Evolutionary conservation across 2,113 vertebrate species (phyloP).

Genomic region (Athene cunicularia): DNA sequence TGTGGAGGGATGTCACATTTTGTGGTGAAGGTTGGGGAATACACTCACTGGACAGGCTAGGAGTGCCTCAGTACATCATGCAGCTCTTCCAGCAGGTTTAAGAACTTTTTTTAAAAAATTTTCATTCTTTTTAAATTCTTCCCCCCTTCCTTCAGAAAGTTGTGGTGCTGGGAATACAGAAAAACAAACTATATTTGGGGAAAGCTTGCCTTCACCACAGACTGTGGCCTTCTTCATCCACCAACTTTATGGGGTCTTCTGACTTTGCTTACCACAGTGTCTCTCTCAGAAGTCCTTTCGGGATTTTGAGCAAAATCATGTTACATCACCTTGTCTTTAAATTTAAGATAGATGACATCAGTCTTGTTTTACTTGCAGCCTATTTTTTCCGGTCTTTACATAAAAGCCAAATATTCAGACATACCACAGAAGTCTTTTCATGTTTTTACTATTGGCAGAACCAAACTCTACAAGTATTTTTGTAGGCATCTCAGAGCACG

Average conservation of each 20-base stretch:
- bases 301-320: background rate
- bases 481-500: background rate
- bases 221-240: background rate
- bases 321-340: background rate
- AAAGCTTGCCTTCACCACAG: background rate
- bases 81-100: background rate
- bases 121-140: background rate
- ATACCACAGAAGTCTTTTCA: background rate
- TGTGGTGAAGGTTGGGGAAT: background rate
- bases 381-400: background rate
- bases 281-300: background rate
- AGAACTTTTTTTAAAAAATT: background rate
- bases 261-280: background rate
- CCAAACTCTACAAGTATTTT: background rate
- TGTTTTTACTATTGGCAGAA: background rate
- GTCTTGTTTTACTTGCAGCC: background rate
- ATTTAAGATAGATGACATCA: background rate
- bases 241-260: background rate
- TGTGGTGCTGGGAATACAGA: background rate
- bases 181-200: background rate
- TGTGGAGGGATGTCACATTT: background rate
- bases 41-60: background rate
- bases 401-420: background rate
- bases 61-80: background rate
- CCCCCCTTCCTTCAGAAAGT: background rate